Conservation (phyloP, 37 sponge, comb jelly and placozoan genomes). For the Aplysina aerophoba region DNA sequence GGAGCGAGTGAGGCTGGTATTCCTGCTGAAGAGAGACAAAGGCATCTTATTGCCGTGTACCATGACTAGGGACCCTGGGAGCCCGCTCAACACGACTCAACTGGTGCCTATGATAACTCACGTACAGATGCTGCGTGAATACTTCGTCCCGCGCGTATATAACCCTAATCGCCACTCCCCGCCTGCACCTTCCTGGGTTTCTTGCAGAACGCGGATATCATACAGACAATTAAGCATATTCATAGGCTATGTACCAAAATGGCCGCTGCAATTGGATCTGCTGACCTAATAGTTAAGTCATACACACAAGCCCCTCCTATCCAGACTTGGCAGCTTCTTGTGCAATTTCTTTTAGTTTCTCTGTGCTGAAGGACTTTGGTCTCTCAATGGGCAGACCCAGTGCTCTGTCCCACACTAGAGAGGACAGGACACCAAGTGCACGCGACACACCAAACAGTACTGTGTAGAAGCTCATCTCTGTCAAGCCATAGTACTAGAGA, state of each 20-base stretch:
- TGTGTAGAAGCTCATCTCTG: constrained; percentile 98
- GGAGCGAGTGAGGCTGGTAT: background rate
- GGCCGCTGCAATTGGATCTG: too few species aligned
- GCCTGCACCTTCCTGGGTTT: too few species aligned
- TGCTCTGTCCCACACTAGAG: constrained; percentile 97
- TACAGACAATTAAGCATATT: too few species aligned
- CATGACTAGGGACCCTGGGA: background rate
- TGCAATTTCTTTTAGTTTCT: constrained; percentile 83
- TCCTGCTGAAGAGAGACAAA: constrained; percentile 18
- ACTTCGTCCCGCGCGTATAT: background rate
- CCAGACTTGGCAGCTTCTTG: constrained; percentile 5
- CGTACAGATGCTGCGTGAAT: background rate
- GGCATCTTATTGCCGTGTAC: constrained; percentile 14
- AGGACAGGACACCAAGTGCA: constrained; percentile 96
- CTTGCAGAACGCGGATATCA: too few species aligned
- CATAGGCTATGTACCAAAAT: too few species aligned
- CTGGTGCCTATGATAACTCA: background rate
- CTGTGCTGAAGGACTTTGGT: constrained; percentile 97
- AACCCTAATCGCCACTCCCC: background rate
- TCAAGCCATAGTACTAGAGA: constrained; percentile 92
- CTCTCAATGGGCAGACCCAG: constrained; percentile 97
- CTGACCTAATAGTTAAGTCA: too few species aligned
- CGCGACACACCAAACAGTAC: constrained; percentile 99
- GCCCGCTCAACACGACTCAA: background rate
- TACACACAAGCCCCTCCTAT: too few species aligned